Conservation (phyloP, 2,113 vertebrate genomes). For the Pampusana beccarii region DNA sequence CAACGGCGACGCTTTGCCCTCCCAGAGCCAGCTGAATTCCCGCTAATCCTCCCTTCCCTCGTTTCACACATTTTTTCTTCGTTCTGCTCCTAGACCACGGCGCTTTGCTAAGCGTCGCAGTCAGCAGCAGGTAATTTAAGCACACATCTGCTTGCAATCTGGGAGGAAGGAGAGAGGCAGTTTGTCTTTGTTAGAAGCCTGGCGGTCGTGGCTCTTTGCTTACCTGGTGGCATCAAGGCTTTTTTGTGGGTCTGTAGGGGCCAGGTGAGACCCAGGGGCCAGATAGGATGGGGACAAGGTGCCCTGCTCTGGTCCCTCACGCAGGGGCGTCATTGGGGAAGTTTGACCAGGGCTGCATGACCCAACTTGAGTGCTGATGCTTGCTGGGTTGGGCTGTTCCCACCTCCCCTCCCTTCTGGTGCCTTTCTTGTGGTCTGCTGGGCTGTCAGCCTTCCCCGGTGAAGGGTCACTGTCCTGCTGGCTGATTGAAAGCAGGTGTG, state of each 20-base stretch:
- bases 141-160: slow-evolving; percentile 72
- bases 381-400: background rate
- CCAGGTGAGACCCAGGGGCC: background rate
- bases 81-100: background rate
- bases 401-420: background rate
- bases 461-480: background rate
- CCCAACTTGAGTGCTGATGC: background rate
- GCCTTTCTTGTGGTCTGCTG: background rate
- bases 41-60: slow-evolving; percentile 28
- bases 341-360: fast-evolving
- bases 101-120: background rate
- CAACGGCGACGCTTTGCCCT: background rate
- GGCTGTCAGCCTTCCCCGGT: background rate
- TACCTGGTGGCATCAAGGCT: slow-evolving; percentile 17
- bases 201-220: background rate
- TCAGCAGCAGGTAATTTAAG: slow-evolving; percentile 60
- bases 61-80: slow-evolving; percentile 30
- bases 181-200: slow-evolving; percentile 48
- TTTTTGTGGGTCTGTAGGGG: background rate
- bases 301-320: background rate
- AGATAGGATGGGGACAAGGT: background rate
- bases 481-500: fast-evolving
- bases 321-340: fast-evolving
- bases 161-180: slow-evolving; percentile 34
- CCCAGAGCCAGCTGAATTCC: slow-evolving; percentile 39